Base-by-base conservation (phyloP, 2,113 vertebrate species). In the Coregonus clupeaformis region DNA sequence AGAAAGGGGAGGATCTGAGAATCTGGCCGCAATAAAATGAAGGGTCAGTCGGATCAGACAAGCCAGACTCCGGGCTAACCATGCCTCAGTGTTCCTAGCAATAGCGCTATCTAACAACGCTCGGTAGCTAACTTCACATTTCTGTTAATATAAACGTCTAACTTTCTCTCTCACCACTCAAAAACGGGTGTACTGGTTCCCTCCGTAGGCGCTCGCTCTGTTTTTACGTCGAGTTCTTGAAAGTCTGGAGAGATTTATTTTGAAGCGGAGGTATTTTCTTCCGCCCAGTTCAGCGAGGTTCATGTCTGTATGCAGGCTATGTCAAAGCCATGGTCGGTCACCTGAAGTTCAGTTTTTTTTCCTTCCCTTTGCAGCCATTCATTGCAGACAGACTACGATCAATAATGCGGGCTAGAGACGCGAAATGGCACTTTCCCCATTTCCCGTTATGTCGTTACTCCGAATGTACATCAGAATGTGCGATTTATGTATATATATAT, bases 341-440 rank as follows among this genome's bases (percentile, higher is more conserved):
- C 94, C 95, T 95, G 95, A 96, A 97, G 96, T 98, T 98, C 95
- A 97, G 89, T 91, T 93, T 91, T 91, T 92, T 89, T 88, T 92
- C 91, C 85, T 88, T 89, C 89, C 86, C 86, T 88, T 88, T 87
- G 89, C 87, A 94, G 91, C 93, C 89, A 93, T 94, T 94, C 94
- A 92, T 92, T 93, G 94, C 93, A 94, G 94, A 91, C 94, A 89
- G 91, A 92, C 93, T 85, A 82, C 92, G 90, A 94, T 95, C 93
- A 89, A 95, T 94, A 91, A 88, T 90, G 83, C 85, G 83, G 81
- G 83, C 57, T 87, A 82, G 74, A 78, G 73, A 84, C 80, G 82
- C 76, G 79, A 84, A 88, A 76, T 80, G 75, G 76, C 82, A 65
- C 25, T 2, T 13, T 16, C 7, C 36, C 47, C 20, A 16, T 55